These are phyloP conservation scores for Stichopus chloronotus DNA, from an alignment of 35 echinoderm and acorn worm species.

Conservation along the genomic window DNA sequence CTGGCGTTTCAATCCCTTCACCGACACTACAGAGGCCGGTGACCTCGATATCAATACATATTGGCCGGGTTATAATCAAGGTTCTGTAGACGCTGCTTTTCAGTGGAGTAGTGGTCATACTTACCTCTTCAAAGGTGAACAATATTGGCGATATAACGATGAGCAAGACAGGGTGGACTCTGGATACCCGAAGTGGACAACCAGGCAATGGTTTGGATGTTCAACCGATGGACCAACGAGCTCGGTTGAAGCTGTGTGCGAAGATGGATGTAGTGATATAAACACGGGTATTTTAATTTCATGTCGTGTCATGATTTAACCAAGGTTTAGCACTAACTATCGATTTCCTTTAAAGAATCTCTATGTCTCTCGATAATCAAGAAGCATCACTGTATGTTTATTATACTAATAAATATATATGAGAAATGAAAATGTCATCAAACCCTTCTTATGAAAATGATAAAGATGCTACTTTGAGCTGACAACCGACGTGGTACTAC, in stretches of 20 bases:
- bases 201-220: constrained; percentile 34
- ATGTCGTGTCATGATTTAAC: too few relatives aligned
- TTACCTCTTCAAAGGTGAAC: constrained; percentile 45
- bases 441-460: too few relatives aligned
- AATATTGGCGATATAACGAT: constrained; percentile 43
- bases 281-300: not conserved
- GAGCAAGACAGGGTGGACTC: not conserved
- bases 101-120: constrained; percentile 32
- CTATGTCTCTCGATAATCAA: too few relatives aligned
- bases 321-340: too few relatives aligned
- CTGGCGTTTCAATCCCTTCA: not conserved
- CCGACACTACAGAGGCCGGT: not conserved
- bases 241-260: not conserved
- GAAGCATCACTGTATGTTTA: too few relatives aligned
- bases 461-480: too few relatives aligned
- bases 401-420: too few relatives aligned
- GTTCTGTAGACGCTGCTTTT: constrained; percentile 31
- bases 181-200: not conserved
- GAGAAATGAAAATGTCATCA: too few relatives aligned
- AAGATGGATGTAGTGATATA: not conserved
- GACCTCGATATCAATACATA: not conserved
- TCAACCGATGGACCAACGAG: constrained; percentile 8
- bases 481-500: too few relatives aligned
- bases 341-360: too few relatives aligned
- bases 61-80: not conserved